Evolutionary conservation across 1,140 invertebrate genomes (phyloP).

Genomic region (Dolichoris vasculosae): DNA sequence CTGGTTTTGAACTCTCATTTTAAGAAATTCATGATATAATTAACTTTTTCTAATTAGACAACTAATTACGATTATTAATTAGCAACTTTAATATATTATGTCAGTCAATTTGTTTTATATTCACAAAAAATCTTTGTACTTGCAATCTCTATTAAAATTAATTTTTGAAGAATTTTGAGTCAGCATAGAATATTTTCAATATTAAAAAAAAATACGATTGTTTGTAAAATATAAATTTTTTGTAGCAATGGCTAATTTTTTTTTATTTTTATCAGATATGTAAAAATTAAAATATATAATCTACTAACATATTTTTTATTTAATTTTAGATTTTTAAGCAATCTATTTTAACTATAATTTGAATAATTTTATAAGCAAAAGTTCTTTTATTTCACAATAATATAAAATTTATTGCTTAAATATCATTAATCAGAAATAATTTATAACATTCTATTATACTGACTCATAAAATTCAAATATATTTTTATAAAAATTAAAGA

Average conservation of each 20-base stretch:
- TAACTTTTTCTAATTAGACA: neutral
- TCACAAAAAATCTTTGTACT: neutral
- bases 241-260: neutral
- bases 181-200: neutral
- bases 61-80: neutral
- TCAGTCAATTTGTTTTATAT: neutral
- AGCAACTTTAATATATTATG: conserved; percentile 11
- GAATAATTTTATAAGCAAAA: neutral
- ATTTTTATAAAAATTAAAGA: conserved; percentile 8
- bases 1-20: neutral
- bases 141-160: neutral
- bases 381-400: neutral
- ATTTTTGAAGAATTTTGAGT: neutral
- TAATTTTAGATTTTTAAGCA: neutral
- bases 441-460: neutral
- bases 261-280: neutral
- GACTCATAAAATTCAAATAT: conserved; percentile 4
- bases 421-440: neutral
- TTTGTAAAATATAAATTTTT: neutral
- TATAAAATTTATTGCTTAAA: neutral
- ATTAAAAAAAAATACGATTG: neutral
- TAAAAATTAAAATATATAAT: no score
- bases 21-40: neutral
- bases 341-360: neutral
- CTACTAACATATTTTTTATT: neutral